A percentile compares a stretch with the other conserved stretches of the same genome.
phyloP scores from a whole-genome alignment of 2,888 invertebrate genomes.

The Thera obeliscata region DNA sequence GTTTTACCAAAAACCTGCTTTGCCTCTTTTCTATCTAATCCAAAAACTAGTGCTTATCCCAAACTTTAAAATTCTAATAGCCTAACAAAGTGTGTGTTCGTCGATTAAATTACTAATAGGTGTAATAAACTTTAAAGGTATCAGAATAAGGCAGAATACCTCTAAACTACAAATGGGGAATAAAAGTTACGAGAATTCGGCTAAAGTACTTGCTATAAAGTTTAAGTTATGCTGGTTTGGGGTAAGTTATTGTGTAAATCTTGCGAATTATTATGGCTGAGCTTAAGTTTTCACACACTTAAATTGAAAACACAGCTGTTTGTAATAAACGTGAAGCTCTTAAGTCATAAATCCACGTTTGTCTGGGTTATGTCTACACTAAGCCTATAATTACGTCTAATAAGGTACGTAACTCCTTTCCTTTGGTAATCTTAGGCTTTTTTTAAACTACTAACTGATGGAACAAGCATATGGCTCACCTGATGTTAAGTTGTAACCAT shows the following conservation, averaged over 20 bases:
- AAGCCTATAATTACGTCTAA: neutral
- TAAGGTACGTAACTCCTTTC: no score
- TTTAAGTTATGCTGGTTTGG: slow-evolving; percentile 25
- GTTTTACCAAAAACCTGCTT: neutral
- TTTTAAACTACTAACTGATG: no score
- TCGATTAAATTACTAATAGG: neutral
- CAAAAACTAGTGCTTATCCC: neutral
- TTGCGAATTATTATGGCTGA: slow-evolving; percentile 5
- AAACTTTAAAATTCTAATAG: neutral
- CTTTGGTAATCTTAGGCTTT: no score
- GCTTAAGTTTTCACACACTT: slow-evolving; percentile 8
- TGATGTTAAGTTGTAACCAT: no score
- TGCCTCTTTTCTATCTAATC: neutral
- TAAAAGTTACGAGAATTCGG: slow-evolving; percentile 23
- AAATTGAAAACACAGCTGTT: slow-evolving; percentile 7
- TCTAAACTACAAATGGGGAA: slow-evolving; percentile 20
- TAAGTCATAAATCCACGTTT: neutral
- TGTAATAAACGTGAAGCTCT: neutral
- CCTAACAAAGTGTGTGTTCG: neutral
- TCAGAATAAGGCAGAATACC: slow-evolving; percentile 14
- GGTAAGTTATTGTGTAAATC: slow-evolving; percentile 23
- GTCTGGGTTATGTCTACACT: neutral
- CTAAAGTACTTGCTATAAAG: slow-evolving; percentile 28
- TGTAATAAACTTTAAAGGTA: slow-evolving; percentile 4
- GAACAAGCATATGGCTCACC: no score